Base-by-base conservation (phyloP, 2,888 invertebrate genomes). In the Nudaria mundana region DNA sequence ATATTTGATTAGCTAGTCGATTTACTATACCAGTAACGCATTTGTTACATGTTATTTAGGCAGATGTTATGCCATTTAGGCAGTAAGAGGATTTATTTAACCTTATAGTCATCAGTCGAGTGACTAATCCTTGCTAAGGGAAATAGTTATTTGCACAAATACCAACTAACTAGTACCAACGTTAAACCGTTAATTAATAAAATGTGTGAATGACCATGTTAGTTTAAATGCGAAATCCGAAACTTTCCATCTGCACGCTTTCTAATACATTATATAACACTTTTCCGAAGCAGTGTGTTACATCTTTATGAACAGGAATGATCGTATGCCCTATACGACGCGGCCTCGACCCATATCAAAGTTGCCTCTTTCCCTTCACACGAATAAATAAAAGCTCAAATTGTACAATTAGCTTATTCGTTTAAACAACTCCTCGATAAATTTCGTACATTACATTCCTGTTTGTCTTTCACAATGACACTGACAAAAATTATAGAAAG, bases 321-420 rank as follows among this genome's bases (percentile, higher is more conserved):
- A 76, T 69, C 71, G 76, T n/a, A n/a, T 75, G 81, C 79, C 80
- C 81, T 81, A 80, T 82, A 77, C 77, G 71, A 67, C 72, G 67
- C 79, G 83, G 76, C 80, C 84, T 80, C 81, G 82, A 81, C 83
- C 83, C 81, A 85, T 81, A 82, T 85, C 81, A 81, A 72, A 76
- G 74, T 78, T 71, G 68, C 76, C 73, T 78, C 71, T 68, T 73
- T 71, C 80, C 80, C 80, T 76, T 76, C 76, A 69, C 76, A 83
- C 86, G 86, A 86, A 87, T 87, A 86, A 86, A 83, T 85, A 85
- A 85, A 83, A 76, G 78, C 81, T 81, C 83, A 83, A 83, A 84
- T 86, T 84, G 86, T 82, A n/a, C n/a, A n/a, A n/a, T n/a, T n/a
- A 76, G 76, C 79, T 72, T 71, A 73, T 74, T 72, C 76, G 81